Evolutionary conservation across 2,797 vertebrate genomes (phyloP).

Genomic region (Chloroceryle inda): DNA sequence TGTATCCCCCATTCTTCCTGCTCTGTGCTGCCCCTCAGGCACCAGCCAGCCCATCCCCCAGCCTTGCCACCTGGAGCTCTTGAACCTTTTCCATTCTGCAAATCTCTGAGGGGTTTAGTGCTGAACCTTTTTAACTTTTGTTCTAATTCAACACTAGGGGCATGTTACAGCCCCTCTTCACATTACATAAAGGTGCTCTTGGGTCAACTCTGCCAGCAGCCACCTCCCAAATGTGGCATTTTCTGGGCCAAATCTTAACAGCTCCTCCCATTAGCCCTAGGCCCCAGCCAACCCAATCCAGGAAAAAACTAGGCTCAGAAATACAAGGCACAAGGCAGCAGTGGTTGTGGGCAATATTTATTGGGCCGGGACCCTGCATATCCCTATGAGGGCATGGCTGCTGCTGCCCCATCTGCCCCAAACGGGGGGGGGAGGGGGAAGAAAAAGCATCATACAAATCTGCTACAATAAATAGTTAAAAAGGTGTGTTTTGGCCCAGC

Average conservation of each 20-base stretch:
- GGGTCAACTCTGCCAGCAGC: neutral
- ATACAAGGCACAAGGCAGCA: accelerated
- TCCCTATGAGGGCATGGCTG: accelerated
- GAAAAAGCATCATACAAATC: neutral
- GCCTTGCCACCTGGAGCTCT: neutral
- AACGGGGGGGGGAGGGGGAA: accelerated
- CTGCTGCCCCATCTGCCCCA: accelerated
- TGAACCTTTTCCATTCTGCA: neutral
- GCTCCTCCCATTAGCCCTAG: neutral
- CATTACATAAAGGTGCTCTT: neutral
- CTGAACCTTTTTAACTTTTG: neutral
- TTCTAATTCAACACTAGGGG: accelerated
- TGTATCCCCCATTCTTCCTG: neutral
- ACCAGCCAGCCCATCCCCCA: accelerated
- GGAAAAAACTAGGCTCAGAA: neutral
- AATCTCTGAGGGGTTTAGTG: accelerated
- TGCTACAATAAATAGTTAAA: slow-evolving; percentile 15
- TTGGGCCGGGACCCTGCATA: accelerated
- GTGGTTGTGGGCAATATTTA: neutral
- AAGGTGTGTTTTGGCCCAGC: accelerated
- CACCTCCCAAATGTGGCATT: neutral
- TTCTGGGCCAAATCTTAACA: neutral
- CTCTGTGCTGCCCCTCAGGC: accelerated
- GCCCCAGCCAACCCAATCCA: neutral
- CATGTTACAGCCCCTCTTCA: neutral